phyloP scores from a whole-genome alignment of 2,797 vertebrate species.

The Serranus cabrilla region DNA sequence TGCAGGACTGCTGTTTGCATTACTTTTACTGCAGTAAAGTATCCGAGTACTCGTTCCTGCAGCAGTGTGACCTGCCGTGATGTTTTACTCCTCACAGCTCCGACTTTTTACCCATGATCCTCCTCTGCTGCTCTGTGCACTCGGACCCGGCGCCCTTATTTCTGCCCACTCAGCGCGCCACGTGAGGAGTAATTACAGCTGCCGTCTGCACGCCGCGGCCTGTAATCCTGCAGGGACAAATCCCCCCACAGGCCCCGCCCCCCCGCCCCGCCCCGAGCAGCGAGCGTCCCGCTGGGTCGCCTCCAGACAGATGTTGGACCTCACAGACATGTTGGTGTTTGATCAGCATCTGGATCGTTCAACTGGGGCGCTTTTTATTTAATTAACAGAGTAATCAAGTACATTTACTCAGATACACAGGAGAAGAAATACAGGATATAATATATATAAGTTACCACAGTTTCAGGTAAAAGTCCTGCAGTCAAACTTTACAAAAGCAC shows the following conservation, averaged over 20 bases:
- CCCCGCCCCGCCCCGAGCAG: neutral
- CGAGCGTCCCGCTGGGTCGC: constrained; percentile 24
- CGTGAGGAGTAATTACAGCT: constrained; percentile 62
- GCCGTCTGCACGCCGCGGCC: constrained; percentile 13
- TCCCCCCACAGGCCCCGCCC: constrained; percentile 24
- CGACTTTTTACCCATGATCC: constrained; percentile 52
- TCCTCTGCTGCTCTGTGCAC: constrained; percentile 9
- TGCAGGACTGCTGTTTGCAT: too few relatives aligned
- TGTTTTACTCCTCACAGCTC: too few relatives aligned
- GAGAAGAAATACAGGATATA: too few relatives aligned
- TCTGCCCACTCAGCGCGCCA: constrained; percentile 43
- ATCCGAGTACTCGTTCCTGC: too few relatives aligned
- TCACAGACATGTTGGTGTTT: constrained; percentile 53
- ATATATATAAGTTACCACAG: too few relatives aligned
- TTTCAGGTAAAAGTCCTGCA: too few relatives aligned
- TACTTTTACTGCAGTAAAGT: too few relatives aligned
- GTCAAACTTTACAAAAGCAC: too few relatives aligned
- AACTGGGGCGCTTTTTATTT: neutral
- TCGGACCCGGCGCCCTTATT: constrained; percentile 3
- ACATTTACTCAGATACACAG: neutral
- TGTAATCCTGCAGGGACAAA: constrained; percentile 59
- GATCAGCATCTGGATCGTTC: constrained; percentile 21
- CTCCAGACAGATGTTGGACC: constrained; percentile 59
- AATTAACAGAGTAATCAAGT: constrained; percentile 2
- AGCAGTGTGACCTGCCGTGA: too few relatives aligned